Evolutionary conservation across 1,140 invertebrate species (phyloP).

Genomic region (Temnothorax curvispinosus): DNA sequence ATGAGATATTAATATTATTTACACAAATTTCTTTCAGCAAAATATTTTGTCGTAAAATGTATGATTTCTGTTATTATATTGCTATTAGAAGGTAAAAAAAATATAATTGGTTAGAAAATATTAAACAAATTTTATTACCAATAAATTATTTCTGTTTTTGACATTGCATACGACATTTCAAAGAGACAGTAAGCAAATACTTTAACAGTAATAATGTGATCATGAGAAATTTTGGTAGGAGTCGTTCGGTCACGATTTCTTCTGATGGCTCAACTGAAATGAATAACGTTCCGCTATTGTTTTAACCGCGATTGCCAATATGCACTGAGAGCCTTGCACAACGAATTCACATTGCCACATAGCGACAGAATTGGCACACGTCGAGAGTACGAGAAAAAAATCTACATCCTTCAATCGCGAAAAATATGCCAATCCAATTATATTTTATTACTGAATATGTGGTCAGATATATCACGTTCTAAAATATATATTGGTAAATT

Average conservation of each 20-base stretch:
- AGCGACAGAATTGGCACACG: conserved; percentile 31
- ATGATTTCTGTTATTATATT: not conserved
- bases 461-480: not conserved
- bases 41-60: not conserved
- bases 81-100: not conserved
- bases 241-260: not conserved
- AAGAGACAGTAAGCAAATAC: not conserved
- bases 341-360: conserved; percentile 22
- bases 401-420: not conserved
- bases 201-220: not conserved
- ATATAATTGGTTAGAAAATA: not conserved
- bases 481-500: not conserved
- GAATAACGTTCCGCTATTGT: conserved; percentile 23
- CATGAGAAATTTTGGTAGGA: not conserved
- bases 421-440: not conserved
- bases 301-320: conserved; percentile 35
- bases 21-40: not conserved
- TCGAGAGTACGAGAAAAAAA: not conserved
- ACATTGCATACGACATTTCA: not conserved
- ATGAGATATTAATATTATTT: not conserved
- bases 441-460: conserved; percentile 2
- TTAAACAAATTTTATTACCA: not conserved
- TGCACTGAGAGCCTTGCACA: not conserved
- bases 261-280: conserved; percentile 6
- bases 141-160: not conserved